Percentiles rank a stretch among this genome's conserved stretches.
Conservation (phyloP, 2,888 invertebrate genomes). For the Hydroisotoma schaefferi region DNA sequence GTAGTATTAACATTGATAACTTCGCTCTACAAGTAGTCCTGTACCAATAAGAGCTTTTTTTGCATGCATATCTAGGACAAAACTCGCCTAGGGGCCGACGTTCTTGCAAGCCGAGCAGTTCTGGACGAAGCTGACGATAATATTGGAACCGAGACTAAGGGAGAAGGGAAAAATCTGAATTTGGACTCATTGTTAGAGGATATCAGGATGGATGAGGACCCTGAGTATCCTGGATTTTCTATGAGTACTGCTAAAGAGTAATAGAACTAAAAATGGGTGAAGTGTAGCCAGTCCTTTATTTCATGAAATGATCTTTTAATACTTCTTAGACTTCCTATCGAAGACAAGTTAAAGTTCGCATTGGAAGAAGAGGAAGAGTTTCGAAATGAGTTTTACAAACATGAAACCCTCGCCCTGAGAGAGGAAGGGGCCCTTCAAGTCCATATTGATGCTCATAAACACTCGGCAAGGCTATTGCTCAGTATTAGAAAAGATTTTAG, state of each 20-base stretch:
- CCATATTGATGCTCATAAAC: slow-evolving; percentile 31
- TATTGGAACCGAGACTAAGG: slow-evolving; percentile 8
- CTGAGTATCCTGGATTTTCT: slow-evolving; percentile 27
- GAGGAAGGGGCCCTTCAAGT: slow-evolving; percentile 31
- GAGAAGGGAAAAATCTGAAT: slow-evolving; percentile 13
- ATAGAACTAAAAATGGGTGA: not conserved
- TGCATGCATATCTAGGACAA: slow-evolving; percentile 5
- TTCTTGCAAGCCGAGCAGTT: slow-evolving; percentile 11
- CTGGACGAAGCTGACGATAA: not conserved
- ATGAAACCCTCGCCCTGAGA: slow-evolving; percentile 27
- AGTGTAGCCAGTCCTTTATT: not conserved
- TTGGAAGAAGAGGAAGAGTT: slow-evolving; percentile 30
- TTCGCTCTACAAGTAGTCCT: too few relatives aligned
- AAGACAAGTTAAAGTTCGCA: slow-evolving; percentile 27
- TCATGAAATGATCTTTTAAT: not conserved
- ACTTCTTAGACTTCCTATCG: slow-evolving; percentile 17
- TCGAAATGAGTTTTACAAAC: slow-evolving; percentile 25
- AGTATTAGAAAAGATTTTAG: slow-evolving; percentile 25
- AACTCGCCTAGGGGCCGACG: slow-evolving; percentile 17
- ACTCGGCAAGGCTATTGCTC: slow-evolving; percentile 24
- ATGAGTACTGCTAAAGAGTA: slow-evolving; percentile 25
- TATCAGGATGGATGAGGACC: slow-evolving; percentile 13
- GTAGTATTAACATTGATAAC: too few relatives aligned
- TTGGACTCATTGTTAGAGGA: not conserved
- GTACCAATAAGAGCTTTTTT: not conserved